Evolutionary conservation across 2,888 invertebrate genomes (phyloP).

Genomic region (Prosapia bicincta): DNA sequence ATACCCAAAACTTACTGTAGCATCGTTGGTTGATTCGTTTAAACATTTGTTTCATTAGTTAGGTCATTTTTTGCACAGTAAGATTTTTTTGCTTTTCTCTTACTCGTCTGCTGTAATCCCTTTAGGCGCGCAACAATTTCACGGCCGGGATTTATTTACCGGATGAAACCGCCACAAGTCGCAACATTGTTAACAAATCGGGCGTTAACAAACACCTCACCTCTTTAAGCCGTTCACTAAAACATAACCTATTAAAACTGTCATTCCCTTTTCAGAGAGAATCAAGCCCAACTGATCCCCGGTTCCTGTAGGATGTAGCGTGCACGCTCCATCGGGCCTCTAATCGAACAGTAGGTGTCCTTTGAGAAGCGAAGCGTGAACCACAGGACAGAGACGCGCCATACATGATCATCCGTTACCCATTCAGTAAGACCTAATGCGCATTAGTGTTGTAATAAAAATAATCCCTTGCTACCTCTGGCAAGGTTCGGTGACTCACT

Average conservation of each 20-base stretch:
- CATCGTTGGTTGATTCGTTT: too few relatives aligned
- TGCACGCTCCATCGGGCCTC: background rate
- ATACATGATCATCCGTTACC: background rate
- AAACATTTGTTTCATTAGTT: too few relatives aligned
- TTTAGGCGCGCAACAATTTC: too few relatives aligned
- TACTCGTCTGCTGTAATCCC: too few relatives aligned
- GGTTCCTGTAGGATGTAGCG: background rate
- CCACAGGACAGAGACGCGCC: background rate
- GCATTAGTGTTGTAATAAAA: background rate
- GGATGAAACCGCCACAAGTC: too few relatives aligned
- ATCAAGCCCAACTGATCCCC: background rate
- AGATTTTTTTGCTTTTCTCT: too few relatives aligned
- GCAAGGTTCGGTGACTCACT: background rate
- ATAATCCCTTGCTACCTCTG: background rate
- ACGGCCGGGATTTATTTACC: too few relatives aligned
- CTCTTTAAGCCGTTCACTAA: background rate
- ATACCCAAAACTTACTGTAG: too few relatives aligned
- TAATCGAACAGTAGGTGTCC: slow-evolving; percentile 2
- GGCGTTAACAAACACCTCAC: background rate
- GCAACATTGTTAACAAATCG: background rate
- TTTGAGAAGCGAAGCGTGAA: background rate
- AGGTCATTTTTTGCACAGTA: too few relatives aligned
- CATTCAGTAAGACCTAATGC: background rate
- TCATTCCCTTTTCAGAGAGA: background rate
- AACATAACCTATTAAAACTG: background rate